Conservation (phyloP, 2,888 invertebrate genomes). For the Dolichopus griseipennis region DNA sequence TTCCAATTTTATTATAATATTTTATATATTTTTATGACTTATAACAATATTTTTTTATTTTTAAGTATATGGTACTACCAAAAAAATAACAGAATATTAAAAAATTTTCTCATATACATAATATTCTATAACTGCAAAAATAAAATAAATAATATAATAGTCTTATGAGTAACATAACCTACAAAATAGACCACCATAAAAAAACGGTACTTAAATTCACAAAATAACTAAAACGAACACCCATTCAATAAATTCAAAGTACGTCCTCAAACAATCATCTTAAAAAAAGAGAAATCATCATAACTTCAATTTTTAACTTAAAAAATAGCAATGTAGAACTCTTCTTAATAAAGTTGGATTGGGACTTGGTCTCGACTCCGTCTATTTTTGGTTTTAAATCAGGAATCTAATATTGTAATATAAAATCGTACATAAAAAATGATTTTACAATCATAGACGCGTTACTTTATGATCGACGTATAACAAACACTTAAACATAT, state of each 20-base stretch:
- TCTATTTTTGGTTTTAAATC: too few relatives aligned
- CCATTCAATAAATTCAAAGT: neutral
- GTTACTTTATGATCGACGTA: too few relatives aligned
- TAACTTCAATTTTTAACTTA: neutral
- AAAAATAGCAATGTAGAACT: neutral
- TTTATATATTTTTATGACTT: neutral
- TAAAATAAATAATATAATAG: too few relatives aligned
- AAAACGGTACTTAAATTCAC: neutral
- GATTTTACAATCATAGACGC: too few relatives aligned
- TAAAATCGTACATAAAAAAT: too few relatives aligned
- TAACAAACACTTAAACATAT: too few relatives aligned
- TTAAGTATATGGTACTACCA: constrained; percentile 1
- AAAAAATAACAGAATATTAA: neutral
- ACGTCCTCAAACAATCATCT: neutral
- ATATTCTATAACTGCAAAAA: neutral
- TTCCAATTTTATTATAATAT: neutral
- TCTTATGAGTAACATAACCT: too few relatives aligned
- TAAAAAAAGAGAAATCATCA: neutral
- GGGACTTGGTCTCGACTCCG: too few relatives aligned
- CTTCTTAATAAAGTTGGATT: too few relatives aligned
- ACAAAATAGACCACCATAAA: neutral
- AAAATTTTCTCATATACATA: neutral
- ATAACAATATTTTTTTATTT: neutral
- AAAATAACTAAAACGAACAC: neutral
- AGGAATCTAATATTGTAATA: too few relatives aligned